Base-by-base conservation (phyloP, 1,140 invertebrate species). In the Drosophila leontia region DNA sequence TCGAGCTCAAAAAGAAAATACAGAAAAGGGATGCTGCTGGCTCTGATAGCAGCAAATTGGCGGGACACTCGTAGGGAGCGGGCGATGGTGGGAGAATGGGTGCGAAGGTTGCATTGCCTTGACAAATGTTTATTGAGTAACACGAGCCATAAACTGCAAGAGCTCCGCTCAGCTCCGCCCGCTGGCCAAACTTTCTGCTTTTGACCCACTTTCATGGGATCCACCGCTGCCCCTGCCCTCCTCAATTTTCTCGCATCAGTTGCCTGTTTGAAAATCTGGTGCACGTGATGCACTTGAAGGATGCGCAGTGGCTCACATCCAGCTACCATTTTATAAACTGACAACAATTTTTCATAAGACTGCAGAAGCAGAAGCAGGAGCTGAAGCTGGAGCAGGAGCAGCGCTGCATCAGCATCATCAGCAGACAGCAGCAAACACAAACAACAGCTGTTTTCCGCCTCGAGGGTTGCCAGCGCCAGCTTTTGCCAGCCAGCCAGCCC, bases 121-220 rank as follows among this genome's bases (percentile, higher is more conserved):
- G 83, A 80, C 80, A 87, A 87, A 86, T 86, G 70, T 86, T 87
- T 83, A 87, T 87, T 87, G 84, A 84, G 80, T 74, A 84, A 80
- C 77, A 87, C 63, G 75, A 80, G 69, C 71, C 77, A 87, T 87
- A 88, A 88, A 87, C 80, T 71, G 72, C 69, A 76, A 76, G 65
- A 45, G 47, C 50, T 41, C 19, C 41, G 29, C 32, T 15, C 32
- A 23, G 19, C 69, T 48, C 47, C 32, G 26, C 61, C 37, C 60
- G n/a, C 26, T 37, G 55, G 41, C 48, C 53, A 51, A 75, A 78
- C 60, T 63, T 71, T 79, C 39, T 32, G 64, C 48, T 39, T 69
- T 56, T 86, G 84, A 86, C 80, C 83, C 80, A 80, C 69, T 88
- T 82, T 58, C 34, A 37, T 41, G 50, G 15, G 19, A 34, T 15